Conservation (phyloP, 92 coral and sea anemone genomes). For the Palythoa grandis region DNA sequence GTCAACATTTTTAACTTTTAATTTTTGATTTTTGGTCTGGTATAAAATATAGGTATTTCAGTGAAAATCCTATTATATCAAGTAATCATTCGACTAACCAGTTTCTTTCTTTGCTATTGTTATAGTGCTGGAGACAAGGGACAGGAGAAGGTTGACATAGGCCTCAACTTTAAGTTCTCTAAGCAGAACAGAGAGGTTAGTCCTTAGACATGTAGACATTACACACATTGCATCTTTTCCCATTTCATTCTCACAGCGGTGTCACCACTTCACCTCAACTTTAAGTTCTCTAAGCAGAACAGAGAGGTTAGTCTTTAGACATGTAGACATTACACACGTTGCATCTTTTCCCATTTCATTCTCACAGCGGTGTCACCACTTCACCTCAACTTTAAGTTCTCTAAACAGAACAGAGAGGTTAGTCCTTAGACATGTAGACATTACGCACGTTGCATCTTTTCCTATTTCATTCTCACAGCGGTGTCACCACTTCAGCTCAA, state of each 20-base stretch:
- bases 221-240: too few relatives aligned
- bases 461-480: too few relatives aligned
- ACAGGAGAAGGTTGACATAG: constrained; percentile 79
- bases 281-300: constrained; percentile 91
- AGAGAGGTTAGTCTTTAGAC: constrained; percentile 70
- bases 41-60: too few relatives aligned
- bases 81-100: not conserved
- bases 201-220: too few relatives aligned
- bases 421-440: not conserved
- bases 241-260: too few relatives aligned
- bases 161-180: constrained; percentile 86
- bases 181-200: constrained; percentile 96
- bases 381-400: constrained; percentile 64
- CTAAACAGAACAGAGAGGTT: constrained; percentile 97
- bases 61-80: not conserved
- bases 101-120: not conserved
- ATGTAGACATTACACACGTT: too few relatives aligned
- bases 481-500: too few relatives aligned
- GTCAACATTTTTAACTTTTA: too few relatives aligned
- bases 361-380: too few relatives aligned
- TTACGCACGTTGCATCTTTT: too few relatives aligned
- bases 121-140: constrained; percentile 62
- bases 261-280: not conserved
- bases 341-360: too few relatives aligned
- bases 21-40: too few relatives aligned